phyloP scores from a whole-genome alignment of 2,888 invertebrate species.

The Portevinia maculata region DNA sequence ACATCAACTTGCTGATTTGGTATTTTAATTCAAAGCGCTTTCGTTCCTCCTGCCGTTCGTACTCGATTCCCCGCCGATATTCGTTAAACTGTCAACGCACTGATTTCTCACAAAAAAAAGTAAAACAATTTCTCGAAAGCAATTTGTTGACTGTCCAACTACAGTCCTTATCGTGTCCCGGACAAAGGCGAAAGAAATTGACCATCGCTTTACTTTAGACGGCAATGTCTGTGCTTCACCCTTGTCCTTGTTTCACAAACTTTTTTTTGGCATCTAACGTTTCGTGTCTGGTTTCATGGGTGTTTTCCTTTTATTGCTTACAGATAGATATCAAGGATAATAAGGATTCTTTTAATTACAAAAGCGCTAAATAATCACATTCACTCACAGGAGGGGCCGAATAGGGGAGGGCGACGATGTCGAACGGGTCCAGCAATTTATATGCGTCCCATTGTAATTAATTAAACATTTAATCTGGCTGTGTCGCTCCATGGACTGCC shows the following conservation, averaged over 20 bases:
- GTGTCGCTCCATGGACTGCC: slow-evolving; percentile 30
- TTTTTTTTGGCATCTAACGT: slow-evolving; percentile 49
- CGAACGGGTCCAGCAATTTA: slow-evolving; percentile 54
- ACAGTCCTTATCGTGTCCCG: slow-evolving; percentile 54
- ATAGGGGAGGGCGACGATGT: neutral
- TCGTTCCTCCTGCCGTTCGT: neutral
- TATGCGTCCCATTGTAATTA: slow-evolving; percentile 67
- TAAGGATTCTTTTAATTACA: slow-evolving; percentile 74
- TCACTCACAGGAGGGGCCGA: slow-evolving; percentile 13
- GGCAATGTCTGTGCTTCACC: neutral
- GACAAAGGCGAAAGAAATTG: slow-evolving; percentile 66
- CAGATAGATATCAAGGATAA: slow-evolving; percentile 72
- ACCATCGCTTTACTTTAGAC: slow-evolving; percentile 40
- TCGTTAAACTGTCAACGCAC: slow-evolving; percentile 58
- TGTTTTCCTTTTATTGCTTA: slow-evolving; percentile 49
- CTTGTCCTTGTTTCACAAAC: slow-evolving; percentile 39
- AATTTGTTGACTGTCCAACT: slow-evolving; percentile 70
- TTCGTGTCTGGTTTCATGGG: slow-evolving; percentile 16
- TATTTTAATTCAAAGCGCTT: slow-evolving; percentile 46
- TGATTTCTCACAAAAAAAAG: neutral
- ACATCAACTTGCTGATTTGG: neutral
- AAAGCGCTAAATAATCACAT: slow-evolving; percentile 71
- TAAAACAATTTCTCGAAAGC: slow-evolving; percentile 37
- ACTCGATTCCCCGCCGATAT: neutral
- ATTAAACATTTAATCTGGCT: slow-evolving; percentile 72